Evolutionary conservation across 2,888 invertebrate genomes (phyloP).

Genomic region (Leuctra nigra): DNA sequence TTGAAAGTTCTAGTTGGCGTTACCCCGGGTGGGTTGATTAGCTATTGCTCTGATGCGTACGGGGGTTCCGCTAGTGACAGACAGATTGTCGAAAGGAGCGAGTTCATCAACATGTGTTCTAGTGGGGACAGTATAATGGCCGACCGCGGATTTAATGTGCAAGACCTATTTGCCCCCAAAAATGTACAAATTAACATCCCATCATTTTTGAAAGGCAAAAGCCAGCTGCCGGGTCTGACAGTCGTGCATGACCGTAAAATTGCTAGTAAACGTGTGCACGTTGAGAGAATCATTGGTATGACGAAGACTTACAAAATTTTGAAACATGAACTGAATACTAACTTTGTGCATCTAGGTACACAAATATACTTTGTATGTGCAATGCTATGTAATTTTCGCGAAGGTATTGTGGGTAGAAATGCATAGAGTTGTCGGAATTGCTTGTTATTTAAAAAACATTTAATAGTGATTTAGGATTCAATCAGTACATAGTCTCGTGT

Average conservation of each 20-base stretch:
- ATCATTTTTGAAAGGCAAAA: constrained; percentile 20
- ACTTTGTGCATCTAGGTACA: constrained; percentile 17
- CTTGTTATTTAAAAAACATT: background rate
- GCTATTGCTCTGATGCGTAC: constrained; percentile 28
- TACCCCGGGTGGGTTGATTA: constrained; percentile 29
- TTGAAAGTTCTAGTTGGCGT: constrained; percentile 29
- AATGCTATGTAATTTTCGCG: constrained; percentile 28
- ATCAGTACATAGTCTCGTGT: too few relatives aligned
- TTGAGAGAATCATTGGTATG: constrained; percentile 28
- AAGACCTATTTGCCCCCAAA: constrained; percentile 30
- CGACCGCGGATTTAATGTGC: constrained; percentile 30
- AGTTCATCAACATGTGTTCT: constrained; percentile 26
- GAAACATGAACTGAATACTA: constrained; percentile 15
- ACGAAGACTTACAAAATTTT: constrained; percentile 28
- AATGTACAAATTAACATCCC: constrained; percentile 29
- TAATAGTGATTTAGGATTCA: too few relatives aligned
- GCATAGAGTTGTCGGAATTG: background rate
- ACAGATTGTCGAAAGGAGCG: constrained; percentile 31
- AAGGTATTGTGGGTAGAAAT: constrained; percentile 16
- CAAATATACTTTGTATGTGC: constrained; percentile 27
- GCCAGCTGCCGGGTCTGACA: constrained; percentile 23
- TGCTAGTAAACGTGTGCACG: constrained; percentile 26
- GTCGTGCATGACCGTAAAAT: constrained; percentile 28
- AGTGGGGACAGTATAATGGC: constrained; percentile 30
- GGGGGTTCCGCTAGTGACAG: constrained; percentile 30